A percentile compares a stretch with the other conserved stretches of the same genome.
phyloP scores from a whole-genome alignment of 2,888 invertebrate genomes.

The Drepanosiphum platanoidis region DNA sequence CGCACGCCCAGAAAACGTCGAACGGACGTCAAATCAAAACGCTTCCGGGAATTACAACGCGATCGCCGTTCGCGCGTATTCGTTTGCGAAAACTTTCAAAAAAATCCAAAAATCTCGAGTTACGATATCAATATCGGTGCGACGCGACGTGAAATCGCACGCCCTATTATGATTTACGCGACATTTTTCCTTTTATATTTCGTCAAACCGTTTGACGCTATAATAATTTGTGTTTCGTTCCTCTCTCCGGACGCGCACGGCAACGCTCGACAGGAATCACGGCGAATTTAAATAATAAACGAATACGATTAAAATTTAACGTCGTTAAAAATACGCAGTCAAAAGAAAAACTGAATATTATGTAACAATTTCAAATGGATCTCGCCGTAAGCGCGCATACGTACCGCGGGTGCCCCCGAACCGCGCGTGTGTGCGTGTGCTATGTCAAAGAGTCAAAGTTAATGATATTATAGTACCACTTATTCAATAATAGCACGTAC shows the following conservation, averaged over 20 bases:
- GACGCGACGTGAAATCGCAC: too few relatives aligned
- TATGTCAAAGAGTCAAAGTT: not conserved
- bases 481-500: not conserved
- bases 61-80: too few relatives aligned
- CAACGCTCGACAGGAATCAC: not conserved
- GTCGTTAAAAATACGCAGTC: not conserved
- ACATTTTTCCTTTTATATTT: too few relatives aligned
- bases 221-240: not conserved
- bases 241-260: not conserved
- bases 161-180: too few relatives aligned
- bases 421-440: not conserved
- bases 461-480: not conserved
- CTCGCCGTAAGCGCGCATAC: not conserved
- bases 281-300: not conserved
- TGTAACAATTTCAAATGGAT: not conserved
- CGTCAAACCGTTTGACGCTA: not conserved
- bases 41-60: too few relatives aligned
- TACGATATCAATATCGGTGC: too few relatives aligned
- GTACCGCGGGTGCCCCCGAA: too few relatives aligned
- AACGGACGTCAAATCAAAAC: not conserved
- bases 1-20: not conserved
- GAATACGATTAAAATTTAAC: not conserved
- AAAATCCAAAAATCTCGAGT: too few relatives aligned
- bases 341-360: not conserved
- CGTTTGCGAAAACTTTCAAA: too few relatives aligned